phyloP scores from a whole-genome alignment of 2,797 vertebrate genomes.

The Diceros bicornis region DNA sequence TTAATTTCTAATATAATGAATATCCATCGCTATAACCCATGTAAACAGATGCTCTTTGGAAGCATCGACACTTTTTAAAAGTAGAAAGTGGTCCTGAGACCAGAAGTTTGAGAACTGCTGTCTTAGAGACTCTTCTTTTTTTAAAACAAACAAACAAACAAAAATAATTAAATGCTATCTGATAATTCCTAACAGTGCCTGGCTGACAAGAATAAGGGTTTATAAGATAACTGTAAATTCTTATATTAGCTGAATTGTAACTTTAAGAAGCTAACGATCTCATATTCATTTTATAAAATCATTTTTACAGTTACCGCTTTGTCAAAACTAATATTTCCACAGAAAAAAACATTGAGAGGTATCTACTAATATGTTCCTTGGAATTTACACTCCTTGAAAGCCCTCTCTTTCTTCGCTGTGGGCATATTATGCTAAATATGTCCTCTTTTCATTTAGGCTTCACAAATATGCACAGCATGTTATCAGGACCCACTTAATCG shows the following conservation, averaged over 20 bases:
- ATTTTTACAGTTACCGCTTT: constrained; percentile 10
- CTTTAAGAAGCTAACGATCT: not conserved
- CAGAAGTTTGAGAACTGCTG: constrained; percentile 11
- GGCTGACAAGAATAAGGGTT: constrained; percentile 18
- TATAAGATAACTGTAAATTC: not conserved
- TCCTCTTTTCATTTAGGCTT: constrained; percentile 1
- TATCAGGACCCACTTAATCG: constrained; percentile 18
- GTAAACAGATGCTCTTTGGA: not conserved
- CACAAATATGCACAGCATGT: not conserved
- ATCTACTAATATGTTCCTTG: not conserved
- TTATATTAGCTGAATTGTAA: not conserved
- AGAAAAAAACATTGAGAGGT: not conserved
- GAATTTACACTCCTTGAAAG: not conserved
- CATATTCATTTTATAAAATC: constrained; percentile 33
- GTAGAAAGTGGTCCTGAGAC: not conserved
- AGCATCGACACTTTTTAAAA: not conserved
- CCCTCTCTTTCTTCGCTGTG: not conserved
- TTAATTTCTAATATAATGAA: constrained; percentile 46
- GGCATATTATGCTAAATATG: not conserved
- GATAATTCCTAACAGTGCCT: not conserved
- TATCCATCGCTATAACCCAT: not conserved
- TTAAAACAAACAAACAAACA: too few relatives aligned
- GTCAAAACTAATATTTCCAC: not conserved
- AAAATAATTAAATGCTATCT: not conserved
- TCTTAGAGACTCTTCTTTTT: not conserved